A percentile compares a stretch with the other conserved stretches of the same genome.
Conservation (phyloP, 1,140 invertebrate species). For the Bombus superbus region DNA sequence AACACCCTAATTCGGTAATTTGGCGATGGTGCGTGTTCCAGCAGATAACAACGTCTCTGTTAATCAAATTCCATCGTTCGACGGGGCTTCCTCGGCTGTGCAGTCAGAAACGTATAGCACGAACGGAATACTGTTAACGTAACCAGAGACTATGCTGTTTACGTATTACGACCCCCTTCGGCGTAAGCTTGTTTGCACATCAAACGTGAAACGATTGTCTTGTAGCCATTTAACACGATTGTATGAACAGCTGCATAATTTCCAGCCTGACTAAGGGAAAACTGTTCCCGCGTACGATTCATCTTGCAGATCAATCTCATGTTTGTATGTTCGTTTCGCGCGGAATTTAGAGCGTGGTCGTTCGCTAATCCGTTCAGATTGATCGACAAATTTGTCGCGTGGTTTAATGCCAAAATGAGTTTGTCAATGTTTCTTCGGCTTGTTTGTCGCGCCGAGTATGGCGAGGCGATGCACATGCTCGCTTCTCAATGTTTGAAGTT, state of each 20-base stretch:
- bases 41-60: neutral
- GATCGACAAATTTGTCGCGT: constrained; percentile 13
- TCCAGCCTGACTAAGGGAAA: neutral
- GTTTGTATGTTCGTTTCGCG: neutral
- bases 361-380: neutral
- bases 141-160: constrained; percentile 35
- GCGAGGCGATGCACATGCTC: neutral
- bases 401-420: constrained; percentile 17
- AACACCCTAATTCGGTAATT: neutral
- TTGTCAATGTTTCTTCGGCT: constrained; percentile 34
- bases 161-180: constrained; percentile 27
- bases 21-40: neutral
- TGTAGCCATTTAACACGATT: constrained; percentile 42
- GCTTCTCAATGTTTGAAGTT: neutral
- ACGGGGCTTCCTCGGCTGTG: neutral
- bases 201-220: constrained; percentile 48
- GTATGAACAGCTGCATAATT: constrained; percentile 48
- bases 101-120: constrained; percentile 6
- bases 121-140: constrained; percentile 19
- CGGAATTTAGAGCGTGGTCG: neutral
- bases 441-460: neutral
- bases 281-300: neutral
- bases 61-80: constrained; percentile 33
- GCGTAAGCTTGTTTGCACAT: constrained; percentile 32
- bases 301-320: neutral